Evolutionary conservation across 2,888 invertebrate genomes (phyloP), one percentile per base, ranked within the genome.

Genomic region (Seira sanloemensis): DNA sequence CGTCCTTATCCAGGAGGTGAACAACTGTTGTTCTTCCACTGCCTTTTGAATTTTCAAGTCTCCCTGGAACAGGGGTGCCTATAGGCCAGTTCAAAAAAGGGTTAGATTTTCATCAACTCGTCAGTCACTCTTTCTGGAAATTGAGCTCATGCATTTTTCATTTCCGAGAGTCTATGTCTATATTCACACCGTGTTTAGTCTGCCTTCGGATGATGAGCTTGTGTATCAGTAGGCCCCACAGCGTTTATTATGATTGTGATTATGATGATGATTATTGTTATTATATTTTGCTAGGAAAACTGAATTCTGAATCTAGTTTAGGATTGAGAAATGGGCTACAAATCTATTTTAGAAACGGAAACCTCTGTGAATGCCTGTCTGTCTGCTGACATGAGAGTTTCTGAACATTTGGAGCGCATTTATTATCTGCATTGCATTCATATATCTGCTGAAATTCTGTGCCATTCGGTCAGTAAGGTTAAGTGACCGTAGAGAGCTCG

Each of bases 221-320:
- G n/a, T n/a, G n/a, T n/a, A n/a, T n/a, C n/a, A n/a, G n/a, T n/a
- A 46, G 68, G 74, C 69, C 81, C 81, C 81, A 81, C 81, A 81
- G 81, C 81, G 81, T 65, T 71, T 69, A n/a, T 75, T 81, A 81
- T 81, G 62, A 68, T 81, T 69, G 62, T 75, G 81, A 81, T 75
- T 71, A 75, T 81, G 37, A 50, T 75, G 69, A 75, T 62, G 26
- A 75, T 81, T 75, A 81, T 81, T 69, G 75, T 75, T 81, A 74
- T 67, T 78, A 71, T 69, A n/a, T n/a, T 71, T 37, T 66, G 58
- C 69, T 77, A 21, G 19, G n/a, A 78, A 71, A 58, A 18, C 25
- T 68, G 18, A 62, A 62, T 54, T n/a, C n/a, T n/a, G n/a, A n/a
- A n/a, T n/a, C n/a, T n/a, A n/a, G n/a, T n/a, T n/a, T n/a, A n/a